phyloP scores from a whole-genome alignment of 2,797 vertebrate species.

The Chaetodon trifasciatus region DNA sequence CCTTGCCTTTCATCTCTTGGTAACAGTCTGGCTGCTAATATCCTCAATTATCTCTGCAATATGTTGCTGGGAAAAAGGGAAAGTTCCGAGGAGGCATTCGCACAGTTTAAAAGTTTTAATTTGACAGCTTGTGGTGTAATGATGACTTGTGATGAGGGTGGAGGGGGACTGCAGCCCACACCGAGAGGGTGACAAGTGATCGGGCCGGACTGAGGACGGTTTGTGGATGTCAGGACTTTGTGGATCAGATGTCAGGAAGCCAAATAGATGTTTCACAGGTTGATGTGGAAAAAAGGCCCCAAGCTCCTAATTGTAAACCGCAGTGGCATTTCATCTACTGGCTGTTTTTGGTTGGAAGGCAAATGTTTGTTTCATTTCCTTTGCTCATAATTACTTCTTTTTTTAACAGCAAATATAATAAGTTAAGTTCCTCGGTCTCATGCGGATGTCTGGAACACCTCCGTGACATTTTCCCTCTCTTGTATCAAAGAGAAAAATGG shows the following conservation, averaged over 20 bases:
- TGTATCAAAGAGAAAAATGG: constrained; percentile 6
- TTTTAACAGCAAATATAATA: no score
- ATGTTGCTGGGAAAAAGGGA: constrained; percentile 81
- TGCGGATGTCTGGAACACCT: constrained; percentile 25
- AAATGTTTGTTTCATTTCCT: constrained; percentile 27
- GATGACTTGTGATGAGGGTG: constrained; percentile 75
- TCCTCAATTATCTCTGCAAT: constrained; percentile 86
- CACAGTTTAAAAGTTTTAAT: constrained; percentile 84
- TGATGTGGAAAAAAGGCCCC: background rate
- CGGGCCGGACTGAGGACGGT: constrained; percentile 58
- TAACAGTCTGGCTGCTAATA: constrained; percentile 86
- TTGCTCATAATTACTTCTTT: background rate
- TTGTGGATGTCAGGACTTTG: constrained; percentile 59
- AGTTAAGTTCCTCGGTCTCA: background rate
- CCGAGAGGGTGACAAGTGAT: constrained; percentile 64
- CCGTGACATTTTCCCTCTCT: background rate
- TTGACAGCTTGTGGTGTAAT: constrained; percentile 85
- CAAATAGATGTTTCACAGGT: constrained; percentile 66
- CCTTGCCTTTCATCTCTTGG: constrained; percentile 81
- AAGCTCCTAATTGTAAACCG: constrained; percentile 31
- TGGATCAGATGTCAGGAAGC: constrained; percentile 69
- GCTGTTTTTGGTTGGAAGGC: constrained; percentile 1
- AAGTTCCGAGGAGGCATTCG: constrained; percentile 76
- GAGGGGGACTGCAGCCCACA: constrained; percentile 43
- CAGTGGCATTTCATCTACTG: constrained; percentile 36